Base-by-base conservation (phyloP, 2,113 vertebrate species). In the Dipodomys stephensi region DNA sequence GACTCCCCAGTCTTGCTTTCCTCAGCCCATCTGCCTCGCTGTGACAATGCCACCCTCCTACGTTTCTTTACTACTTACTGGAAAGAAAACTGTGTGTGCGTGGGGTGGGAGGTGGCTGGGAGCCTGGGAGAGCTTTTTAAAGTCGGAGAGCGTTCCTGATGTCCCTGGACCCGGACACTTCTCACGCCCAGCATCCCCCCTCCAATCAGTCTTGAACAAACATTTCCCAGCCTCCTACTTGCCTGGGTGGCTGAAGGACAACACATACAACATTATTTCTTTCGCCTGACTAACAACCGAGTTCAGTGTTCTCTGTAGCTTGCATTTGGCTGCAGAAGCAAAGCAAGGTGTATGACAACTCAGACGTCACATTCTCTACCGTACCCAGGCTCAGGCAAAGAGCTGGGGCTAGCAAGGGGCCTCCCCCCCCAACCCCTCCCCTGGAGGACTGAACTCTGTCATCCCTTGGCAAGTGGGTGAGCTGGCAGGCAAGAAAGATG, bases 211-310 rank as follows among this genome's bases (percentile, higher is more conserved):
- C 94, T 90, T 72, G 94, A 96, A 93, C 92, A 77, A 93, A 88
- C 64, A 93, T 83, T 74, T 83, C 9, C 4, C 74, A 87, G 32
- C 84, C 94, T 94, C 78, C 84, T n/a, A 11, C 89, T 90, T 27
- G 90, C 92, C 74, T 93, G 74, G 78, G 68, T 0, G 0, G 92
- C 84, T 96, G 93, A 94, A 96, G 96, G 92, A 95, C 95, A 88
- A 32, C 87, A 72, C 87, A 91, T 1, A 62, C 85, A 64, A 57
- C 60, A n/a, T 82, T 30, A 68, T 88, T 95, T 91, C 96, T 95
- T 93, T 76, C 80, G 0, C 2, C 85, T 82, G 86, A 90, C 86
- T 88, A 28, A 94, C 90, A 85, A 44, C 27, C 30, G 88, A 72
- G 81, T 68, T 79, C 87, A 88, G 90, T 68, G 57, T 88, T 94